These are phyloP conservation scores for Oenanthe oenanthe DNA, from an alignment of 2,113 vertebrate species.

Conservation along the genomic window DNA sequence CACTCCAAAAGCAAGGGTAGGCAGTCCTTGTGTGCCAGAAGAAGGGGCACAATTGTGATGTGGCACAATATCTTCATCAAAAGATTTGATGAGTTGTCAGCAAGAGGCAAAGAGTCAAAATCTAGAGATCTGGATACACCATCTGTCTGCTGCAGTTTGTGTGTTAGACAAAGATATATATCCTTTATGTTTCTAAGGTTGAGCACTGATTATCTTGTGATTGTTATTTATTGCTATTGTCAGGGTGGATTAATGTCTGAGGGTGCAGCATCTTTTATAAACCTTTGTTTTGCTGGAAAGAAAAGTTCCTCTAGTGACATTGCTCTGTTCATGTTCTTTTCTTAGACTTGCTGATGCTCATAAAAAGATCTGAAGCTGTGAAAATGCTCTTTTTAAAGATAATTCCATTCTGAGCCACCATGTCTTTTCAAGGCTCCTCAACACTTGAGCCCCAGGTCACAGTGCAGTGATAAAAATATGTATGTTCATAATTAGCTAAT, in stretches of 20 bases:
- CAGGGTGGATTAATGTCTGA: background rate
- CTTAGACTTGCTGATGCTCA: background rate
- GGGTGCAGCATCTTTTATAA: background rate
- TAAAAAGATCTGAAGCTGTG: slow-evolving; percentile 45
- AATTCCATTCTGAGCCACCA: slow-evolving; percentile 45
- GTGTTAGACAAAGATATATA: background rate
- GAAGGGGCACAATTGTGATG: background rate
- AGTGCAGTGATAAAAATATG: slow-evolving; percentile 66
- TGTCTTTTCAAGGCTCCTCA: slow-evolving; percentile 25
- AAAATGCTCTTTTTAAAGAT: slow-evolving; percentile 47
- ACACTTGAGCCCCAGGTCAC: slow-evolving; percentile 58
- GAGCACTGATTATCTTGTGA: background rate
- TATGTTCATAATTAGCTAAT: slow-evolving; percentile 73
- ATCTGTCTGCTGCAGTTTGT: background rate
- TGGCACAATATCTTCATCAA: background rate
- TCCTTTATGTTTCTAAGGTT: background rate
- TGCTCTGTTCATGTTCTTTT: background rate
- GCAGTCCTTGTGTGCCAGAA: background rate
- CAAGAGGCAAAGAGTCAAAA: background rate
- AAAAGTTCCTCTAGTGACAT: background rate
- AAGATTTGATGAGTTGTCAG: background rate
- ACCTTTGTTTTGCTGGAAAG: background rate
- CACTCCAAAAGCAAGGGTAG: background rate
- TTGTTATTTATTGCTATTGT: background rate
- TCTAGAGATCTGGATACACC: background rate